phyloP scores from a whole-genome alignment of 2,888 invertebrate genomes.

The Agapetus fuscipes region DNA sequence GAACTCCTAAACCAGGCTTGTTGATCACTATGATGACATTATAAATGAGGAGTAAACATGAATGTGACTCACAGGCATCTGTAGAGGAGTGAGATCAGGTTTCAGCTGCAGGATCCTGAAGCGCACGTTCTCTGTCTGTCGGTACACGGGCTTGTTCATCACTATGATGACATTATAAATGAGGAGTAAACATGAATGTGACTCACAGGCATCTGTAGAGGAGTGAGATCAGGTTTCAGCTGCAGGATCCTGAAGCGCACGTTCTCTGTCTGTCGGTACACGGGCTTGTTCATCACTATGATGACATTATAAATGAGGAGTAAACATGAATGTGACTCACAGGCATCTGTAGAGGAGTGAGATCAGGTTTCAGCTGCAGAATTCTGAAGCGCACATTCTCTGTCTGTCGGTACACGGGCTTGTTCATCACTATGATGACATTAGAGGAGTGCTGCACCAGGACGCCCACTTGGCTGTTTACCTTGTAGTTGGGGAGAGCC shows the following conservation, averaged over 20 bases:
- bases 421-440: conserved; percentile 47
- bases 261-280: conserved; percentile 50
- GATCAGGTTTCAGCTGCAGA: conserved; percentile 43
- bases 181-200: no score
- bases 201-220: conserved; percentile 42
- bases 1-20: conserved; percentile 1
- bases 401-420: conserved; percentile 49
- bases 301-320: conserved; percentile 34
- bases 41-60: no score
- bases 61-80: conserved; percentile 36
- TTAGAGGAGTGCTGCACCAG: conserved; percentile 41
- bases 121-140: conserved; percentile 48
- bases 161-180: neutral
- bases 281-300: conserved; percentile 47
- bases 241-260: conserved; percentile 45
- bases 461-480: conserved; percentile 32
- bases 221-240: conserved; percentile 45
- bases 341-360: conserved; percentile 42
- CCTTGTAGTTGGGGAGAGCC: conserved; percentile 31
- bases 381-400: conserved; percentile 47
- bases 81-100: conserved; percentile 45
- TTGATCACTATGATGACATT: neutral
- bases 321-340: conserved; percentile 37
- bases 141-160: conserved; percentile 31
- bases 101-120: conserved; percentile 45